Evolutionary conservation across 2,113 vertebrate genomes (phyloP).

Genomic region (Dicrurus megarhynchus): DNA sequence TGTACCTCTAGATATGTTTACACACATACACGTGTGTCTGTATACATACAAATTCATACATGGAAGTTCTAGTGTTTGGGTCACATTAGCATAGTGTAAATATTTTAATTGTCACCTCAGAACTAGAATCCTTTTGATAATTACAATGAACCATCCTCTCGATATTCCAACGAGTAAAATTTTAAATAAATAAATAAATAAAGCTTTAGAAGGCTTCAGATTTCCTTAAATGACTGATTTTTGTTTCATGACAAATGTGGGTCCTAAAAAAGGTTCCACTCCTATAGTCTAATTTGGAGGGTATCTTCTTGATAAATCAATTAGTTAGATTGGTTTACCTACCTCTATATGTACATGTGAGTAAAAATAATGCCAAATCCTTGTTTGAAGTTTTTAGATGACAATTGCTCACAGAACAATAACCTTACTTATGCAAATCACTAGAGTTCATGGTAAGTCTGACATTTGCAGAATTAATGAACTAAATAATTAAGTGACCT

Average conservation of each 20-base stretch:
- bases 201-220: neutral
- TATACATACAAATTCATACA: neutral
- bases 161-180: neutral
- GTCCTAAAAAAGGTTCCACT: neutral
- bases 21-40: neutral
- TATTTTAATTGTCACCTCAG: neutral
- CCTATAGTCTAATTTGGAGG: neutral
- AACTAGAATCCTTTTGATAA: constrained; percentile 4
- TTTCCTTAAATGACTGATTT: neutral
- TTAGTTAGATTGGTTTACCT: constrained; percentile 2
- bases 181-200: constrained; percentile 23
- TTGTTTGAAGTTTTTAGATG: constrained; percentile 62
- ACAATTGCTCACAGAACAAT: constrained; percentile 61
- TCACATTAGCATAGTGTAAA: neutral
- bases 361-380: constrained; percentile 64
- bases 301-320: neutral
- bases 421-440: constrained; percentile 79
- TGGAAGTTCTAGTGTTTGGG: neutral
- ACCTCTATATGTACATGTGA: neutral
- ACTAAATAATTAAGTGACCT: constrained; percentile 83
- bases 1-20: neutral
- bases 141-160: neutral
- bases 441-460: constrained; percentile 74
- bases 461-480: constrained; percentile 83
- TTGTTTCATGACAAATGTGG: neutral